Base-by-base conservation (phyloP, 2,888 invertebrate genomes). In the Didymodactylos carnosus region DNA sequence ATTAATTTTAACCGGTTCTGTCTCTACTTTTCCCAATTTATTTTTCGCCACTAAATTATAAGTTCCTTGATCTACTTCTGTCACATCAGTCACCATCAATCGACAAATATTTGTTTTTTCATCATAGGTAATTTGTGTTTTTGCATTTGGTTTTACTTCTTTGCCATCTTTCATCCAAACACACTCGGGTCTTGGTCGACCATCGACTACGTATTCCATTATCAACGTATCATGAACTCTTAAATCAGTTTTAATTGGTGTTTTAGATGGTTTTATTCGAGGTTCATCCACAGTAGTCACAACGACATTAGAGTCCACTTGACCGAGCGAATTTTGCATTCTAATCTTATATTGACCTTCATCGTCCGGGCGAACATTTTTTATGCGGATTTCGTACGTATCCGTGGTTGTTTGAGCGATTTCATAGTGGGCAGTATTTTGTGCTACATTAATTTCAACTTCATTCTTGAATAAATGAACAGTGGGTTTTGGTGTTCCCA, bases 11-110 rank as follows among this genome's bases (percentile, higher is more conserved):
- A 62, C 35, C 11, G 62, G 62, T 62, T 62, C 62, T 35, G 62
- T 29, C 35, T 62, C 35, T 62, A 35, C 35, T 74, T 74, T 71
- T 25, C 74, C 74, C 46, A 74, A 71, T 27, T 71, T 40, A 41
- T 74, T 74, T n/a, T 71, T 71, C 8, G 71, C 74, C 27, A 74
- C 39, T 43, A 74, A 23, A 41, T 27, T 74, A 46, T 71, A 70
- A 25, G n/a, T 35, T 5, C 74, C 74, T 16, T 53, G 43, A 69
- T 74, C 71, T 25, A 43, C 69, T 43, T 46, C 35, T 43, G 46
- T 53, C 11, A 71, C 71, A 27, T 53, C 62, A 6, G 62, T 53
- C 14, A 71, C 71, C 4, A 71, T n/a, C 11, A 74, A 41, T 69
- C 39, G 27, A 69, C 35, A 62, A 35, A 62, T 35, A 35, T 62